Conservation (phyloP, 2,797 vertebrate species). For the Phataginus tricuspis region DNA sequence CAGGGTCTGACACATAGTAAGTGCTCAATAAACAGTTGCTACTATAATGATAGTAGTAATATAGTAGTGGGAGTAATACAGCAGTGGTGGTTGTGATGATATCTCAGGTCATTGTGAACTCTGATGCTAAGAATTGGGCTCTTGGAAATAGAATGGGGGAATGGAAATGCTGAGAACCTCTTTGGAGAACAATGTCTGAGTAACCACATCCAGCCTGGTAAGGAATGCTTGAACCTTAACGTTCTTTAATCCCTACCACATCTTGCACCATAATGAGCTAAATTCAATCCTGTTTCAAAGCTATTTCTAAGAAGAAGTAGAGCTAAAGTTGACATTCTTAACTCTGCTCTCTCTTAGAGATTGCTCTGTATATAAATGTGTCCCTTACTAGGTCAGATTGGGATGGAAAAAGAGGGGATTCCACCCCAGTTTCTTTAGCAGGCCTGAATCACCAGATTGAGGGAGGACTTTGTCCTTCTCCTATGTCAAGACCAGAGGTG, state of each 20-base stretch:
- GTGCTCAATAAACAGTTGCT: neutral
- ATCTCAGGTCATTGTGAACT: neutral
- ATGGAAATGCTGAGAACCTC: neutral
- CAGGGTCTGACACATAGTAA: neutral
- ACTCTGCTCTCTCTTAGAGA: neutral
- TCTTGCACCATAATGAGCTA: neutral
- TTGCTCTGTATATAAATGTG: neutral
- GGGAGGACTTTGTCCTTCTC: neutral
- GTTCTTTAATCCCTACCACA: neutral
- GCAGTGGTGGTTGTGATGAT: neutral
- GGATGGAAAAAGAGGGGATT: neutral
- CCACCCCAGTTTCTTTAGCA: neutral
- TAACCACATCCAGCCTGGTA: neutral
- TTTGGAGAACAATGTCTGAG: neutral
- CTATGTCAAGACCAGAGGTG: neutral
- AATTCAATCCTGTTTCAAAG: neutral
- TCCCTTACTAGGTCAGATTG: neutral
- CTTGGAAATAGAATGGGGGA: neutral
- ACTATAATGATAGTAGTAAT: neutral
- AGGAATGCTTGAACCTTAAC: neutral
- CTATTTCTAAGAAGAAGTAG: constrained; percentile 4
- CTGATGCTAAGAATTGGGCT: neutral
- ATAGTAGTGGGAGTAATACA: neutral
- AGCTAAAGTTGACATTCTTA: neutral
- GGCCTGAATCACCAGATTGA: neutral